Evolutionary conservation across 2,113 vertebrate genomes (phyloP).

Genomic region (Hippopotamus amphibius): DNA sequence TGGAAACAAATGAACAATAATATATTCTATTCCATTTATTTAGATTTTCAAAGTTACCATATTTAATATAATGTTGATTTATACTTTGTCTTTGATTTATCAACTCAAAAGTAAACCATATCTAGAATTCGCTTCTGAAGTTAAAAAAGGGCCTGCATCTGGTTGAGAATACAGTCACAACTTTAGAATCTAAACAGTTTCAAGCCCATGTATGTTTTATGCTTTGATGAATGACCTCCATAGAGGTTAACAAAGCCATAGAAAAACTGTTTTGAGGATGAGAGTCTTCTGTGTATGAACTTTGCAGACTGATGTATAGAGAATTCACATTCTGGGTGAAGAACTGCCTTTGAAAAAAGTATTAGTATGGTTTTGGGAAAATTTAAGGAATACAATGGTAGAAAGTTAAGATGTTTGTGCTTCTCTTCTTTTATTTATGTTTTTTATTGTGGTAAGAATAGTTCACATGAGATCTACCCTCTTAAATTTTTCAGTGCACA

Average conservation of each 20-base stretch:
- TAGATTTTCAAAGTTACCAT: background rate
- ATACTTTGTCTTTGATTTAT: background rate
- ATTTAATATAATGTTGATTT: background rate
- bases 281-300: background rate
- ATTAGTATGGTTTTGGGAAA: background rate
- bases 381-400: background rate
- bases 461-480: background rate
- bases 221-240: background rate
- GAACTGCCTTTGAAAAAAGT: background rate
- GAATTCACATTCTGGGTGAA: background rate
- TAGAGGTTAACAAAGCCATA: background rate
- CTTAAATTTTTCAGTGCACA: background rate
- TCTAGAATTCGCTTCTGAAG: background rate
- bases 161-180: background rate
- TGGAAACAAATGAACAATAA: background rate
- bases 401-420: background rate
- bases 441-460: background rate
- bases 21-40: background rate
- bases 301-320: background rate
- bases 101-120: background rate
- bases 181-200: background rate
- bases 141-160: background rate
- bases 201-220: background rate
- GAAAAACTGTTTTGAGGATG: background rate
- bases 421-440: background rate